Evolutionary conservation across 2,888 invertebrate species (phyloP).

Genomic region (Cheilosia pagana): DNA sequence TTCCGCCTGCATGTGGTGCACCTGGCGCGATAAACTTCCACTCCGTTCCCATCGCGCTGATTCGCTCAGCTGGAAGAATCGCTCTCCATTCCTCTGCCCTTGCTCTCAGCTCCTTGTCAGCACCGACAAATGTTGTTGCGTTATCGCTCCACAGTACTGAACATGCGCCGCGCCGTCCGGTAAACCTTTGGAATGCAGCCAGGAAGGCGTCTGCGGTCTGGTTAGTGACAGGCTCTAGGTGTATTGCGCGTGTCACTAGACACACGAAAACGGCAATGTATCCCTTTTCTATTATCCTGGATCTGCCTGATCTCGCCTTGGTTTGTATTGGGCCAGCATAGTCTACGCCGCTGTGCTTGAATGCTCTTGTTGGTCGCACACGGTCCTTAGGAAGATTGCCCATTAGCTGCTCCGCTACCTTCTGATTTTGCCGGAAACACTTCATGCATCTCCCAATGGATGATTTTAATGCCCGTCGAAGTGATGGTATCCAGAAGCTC

Average conservation of each 20-base stretch:
- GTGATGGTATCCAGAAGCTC: slow-evolving; percentile 11
- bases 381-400: slow-evolving; percentile 15
- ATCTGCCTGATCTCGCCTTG: slow-evolving; percentile 31
- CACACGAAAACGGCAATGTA: slow-evolving; percentile 34
- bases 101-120: background rate
- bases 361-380: slow-evolving; percentile 14
- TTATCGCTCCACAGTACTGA: slow-evolving; percentile 32
- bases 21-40: too few relatives aligned
- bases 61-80: slow-evolving; percentile 21
- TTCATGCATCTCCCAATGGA: slow-evolving; percentile 2
- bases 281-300: slow-evolving; percentile 17
- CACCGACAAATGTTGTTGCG: slow-evolving; percentile 20
- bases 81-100: background rate
- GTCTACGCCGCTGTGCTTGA: too few relatives aligned
- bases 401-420: slow-evolving; percentile 29
- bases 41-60: background rate
- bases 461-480: background rate
- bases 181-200: slow-evolving; percentile 20
- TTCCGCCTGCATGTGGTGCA: too few relatives aligned
- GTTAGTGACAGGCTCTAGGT: slow-evolving; percentile 27
- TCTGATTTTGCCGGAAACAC: slow-evolving; percentile 29
- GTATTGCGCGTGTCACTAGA: slow-evolving; percentile 27
- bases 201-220: slow-evolving; percentile 21
- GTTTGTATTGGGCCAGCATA: slow-evolving; percentile 30
- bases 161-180: slow-evolving; percentile 11